Base-by-base conservation (phyloP, 2,797 vertebrate genomes). In the Channallabes apus region DNA sequence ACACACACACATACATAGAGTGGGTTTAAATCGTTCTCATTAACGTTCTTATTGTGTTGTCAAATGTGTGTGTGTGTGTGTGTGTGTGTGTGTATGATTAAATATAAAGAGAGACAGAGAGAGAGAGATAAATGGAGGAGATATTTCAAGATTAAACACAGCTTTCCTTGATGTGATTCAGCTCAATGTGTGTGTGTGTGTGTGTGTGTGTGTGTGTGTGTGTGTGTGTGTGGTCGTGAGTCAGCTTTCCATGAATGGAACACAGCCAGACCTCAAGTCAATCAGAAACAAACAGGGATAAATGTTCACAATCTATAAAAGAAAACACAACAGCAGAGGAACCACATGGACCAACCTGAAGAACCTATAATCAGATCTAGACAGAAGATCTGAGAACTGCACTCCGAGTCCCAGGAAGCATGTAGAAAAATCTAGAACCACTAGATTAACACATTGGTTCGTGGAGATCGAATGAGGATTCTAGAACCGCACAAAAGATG, bases 191-290 rank as follows among this genome's bases (percentile, higher is more conserved):
- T n/a, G 71, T 73, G 69, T 46, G 69, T 72, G 38, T n/a, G 11
- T n/a, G 71, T 73, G 71, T 73, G 24, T 51, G 71, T 73, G 72
- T 29, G 46, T 75, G 46, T 54, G 72, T 54, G 41, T 18, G 71
- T 54, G 12, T 54, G 72, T 4, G n/a, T 75, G 41, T 29, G 46
- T 73, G 46, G 24, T 41, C 20, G 0, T 38, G 32, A 35, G 32
- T 69, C 69, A 72, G 38, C 24, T 14, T 46, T 22, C 38, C 9
- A 35, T 22, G 18, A 72, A 46, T n/a, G 69, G 71, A 73, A 51
- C 41, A 51, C n/a, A 54, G 5, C n/a, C 15, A 1, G 46, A 54
- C 46, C 72, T 72, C n/a, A n/a, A 75, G 24, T 3, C 14, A 7
- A 54, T 75, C 24, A 18, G 17, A 6, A 6, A 29, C 41, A 54